Evolutionary conservation across 1,140 invertebrate species (phyloP).

Genomic region (Chironomus striatipennis): DNA sequence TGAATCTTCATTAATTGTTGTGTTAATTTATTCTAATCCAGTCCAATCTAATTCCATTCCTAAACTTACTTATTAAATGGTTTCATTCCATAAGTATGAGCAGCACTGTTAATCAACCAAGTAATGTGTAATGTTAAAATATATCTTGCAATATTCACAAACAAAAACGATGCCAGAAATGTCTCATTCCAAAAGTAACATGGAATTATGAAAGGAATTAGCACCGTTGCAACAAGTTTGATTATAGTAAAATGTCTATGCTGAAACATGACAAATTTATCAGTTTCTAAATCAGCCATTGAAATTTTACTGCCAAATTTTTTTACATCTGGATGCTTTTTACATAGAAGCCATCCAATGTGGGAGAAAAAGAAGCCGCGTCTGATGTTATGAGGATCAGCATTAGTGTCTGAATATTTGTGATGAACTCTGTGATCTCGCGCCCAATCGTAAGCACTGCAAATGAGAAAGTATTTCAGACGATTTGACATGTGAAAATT

Average conservation of each 20-base stretch:
- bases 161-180: slow-evolving; percentile 43
- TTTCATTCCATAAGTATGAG: slow-evolving; percentile 50
- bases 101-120: slow-evolving; percentile 66
- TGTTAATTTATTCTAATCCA: too few relatives aligned
- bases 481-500: too few relatives aligned
- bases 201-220: slow-evolving; percentile 63
- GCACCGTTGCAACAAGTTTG: slow-evolving; percentile 57
- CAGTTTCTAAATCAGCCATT: slow-evolving; percentile 57
- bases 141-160: slow-evolving; percentile 40
- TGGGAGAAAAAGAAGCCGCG: slow-evolving; percentile 58
- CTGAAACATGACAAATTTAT: slow-evolving; percentile 66
- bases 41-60: too few relatives aligned
- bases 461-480: background rate
- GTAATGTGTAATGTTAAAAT: slow-evolving; percentile 56
- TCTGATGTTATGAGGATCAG: slow-evolving; percentile 55
- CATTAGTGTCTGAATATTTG: slow-evolving; percentile 57
- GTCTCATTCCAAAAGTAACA: slow-evolving; percentile 50
- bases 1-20: too few relatives aligned
- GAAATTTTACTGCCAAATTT: slow-evolving; percentile 57
- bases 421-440: slow-evolving; percentile 56
- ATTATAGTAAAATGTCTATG: slow-evolving; percentile 57
- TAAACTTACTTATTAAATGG: slow-evolving; percentile 54
- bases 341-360: slow-evolving; percentile 53
- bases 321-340: slow-evolving; percentile 53
- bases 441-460: slow-evolving; percentile 47